phyloP scores from a whole-genome alignment of 2,113 vertebrate genomes.

The Seriola dumerili region DNA sequence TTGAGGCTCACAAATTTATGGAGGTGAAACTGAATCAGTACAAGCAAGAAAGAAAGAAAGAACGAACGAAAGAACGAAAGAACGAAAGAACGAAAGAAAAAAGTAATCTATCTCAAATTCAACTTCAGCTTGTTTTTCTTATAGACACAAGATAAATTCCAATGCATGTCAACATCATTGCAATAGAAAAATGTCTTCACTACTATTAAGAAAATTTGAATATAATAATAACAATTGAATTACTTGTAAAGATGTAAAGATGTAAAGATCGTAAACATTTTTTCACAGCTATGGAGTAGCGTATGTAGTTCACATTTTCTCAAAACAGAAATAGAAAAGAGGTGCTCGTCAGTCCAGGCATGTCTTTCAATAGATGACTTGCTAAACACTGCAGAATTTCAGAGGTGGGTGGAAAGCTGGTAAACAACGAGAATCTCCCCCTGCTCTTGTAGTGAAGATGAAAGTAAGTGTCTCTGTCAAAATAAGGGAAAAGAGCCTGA shows the following conservation, averaged over 20 bases:
- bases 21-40: background rate
- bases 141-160: no score
- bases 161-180: no score
- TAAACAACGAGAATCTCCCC: slow-evolving; percentile 56
- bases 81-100: no score
- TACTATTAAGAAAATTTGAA: background rate
- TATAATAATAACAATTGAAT: background rate
- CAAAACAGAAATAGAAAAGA: slow-evolving; percentile 14
- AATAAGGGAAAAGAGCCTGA: slow-evolving; percentile 51
- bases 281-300: background rate
- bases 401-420: slow-evolving; percentile 43
- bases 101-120: no score
- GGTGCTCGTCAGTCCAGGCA: slow-evolving; percentile 25
- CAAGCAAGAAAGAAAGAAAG: no score
- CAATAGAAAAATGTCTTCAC: no score
- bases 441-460: slow-evolving; percentile 56
- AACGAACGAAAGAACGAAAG: no score
- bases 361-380: slow-evolving; percentile 35
- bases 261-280: background rate
- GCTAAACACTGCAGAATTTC: slow-evolving; percentile 50
- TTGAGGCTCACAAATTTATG: background rate
- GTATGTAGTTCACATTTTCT: background rate
- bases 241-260: background rate
- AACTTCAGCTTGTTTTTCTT: background rate
- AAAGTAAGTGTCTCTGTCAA: slow-evolving; percentile 68